Conservation (phyloP, 1,140 invertebrate genomes). For the Procambarus virginalis region DNA sequence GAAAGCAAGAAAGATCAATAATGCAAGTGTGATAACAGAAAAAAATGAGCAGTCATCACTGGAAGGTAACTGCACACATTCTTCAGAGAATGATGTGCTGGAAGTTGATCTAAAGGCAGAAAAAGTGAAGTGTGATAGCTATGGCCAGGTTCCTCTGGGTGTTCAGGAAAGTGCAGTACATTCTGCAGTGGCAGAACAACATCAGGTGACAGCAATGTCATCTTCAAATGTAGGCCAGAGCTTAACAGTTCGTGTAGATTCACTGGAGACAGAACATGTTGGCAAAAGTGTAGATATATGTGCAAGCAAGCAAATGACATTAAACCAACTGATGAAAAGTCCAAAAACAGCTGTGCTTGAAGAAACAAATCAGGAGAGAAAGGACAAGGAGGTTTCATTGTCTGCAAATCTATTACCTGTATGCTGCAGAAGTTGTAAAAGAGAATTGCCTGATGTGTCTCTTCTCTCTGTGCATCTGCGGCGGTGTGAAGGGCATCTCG, state of each 20-base stretch:
- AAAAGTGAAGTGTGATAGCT: not conserved
- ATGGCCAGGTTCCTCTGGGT: not conserved
- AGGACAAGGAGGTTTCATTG: not conserved
- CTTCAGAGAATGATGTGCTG: not conserved
- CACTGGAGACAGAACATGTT: not conserved
- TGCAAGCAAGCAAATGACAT: not conserved
- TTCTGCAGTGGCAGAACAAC: not conserved
- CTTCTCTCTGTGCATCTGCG: constrained; percentile 38
- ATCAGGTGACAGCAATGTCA: not conserved
- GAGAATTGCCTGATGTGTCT: constrained; percentile 41
- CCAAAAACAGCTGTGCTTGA: not conserved
- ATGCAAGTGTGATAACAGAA: not conserved
- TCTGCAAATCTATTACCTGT: constrained; percentile 36
- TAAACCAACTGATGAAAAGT: not conserved
- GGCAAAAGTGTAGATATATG: not conserved
- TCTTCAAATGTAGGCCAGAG: not conserved
- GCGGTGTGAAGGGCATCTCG: constrained; percentile 45
- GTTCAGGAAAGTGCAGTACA: not conserved
- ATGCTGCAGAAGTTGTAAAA: constrained; percentile 44
- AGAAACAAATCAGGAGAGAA: not conserved
- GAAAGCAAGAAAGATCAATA: not conserved
- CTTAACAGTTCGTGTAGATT: not conserved
- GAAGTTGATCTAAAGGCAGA: constrained; percentile 1
- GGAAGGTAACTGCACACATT: not conserved
- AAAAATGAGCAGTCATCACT: not conserved